Evolutionary conservation across 2,797 vertebrate species (phyloP).

Genomic region (Hippopotamyrus pictus): DNA sequence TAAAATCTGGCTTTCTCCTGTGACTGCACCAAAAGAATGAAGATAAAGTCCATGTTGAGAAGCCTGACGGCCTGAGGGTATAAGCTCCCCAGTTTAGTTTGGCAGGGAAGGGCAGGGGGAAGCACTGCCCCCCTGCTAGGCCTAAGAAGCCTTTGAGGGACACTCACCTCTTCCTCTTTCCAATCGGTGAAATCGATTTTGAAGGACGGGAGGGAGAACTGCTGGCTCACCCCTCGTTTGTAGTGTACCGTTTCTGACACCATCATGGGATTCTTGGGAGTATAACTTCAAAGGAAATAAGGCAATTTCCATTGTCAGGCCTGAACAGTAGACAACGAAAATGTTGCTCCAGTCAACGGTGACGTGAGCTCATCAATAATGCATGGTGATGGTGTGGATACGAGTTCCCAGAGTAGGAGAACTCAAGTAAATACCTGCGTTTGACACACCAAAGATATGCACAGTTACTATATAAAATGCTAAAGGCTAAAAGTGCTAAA

Average conservation of each 20-base stretch:
- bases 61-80: neutral
- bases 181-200: conserved; percentile 93
- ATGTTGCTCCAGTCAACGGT: neutral
- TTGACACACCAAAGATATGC: neutral
- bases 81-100: neutral
- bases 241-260: conserved; percentile 91
- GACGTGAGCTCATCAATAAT: neutral
- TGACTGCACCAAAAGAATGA: neutral
- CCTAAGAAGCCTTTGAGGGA: neutral
- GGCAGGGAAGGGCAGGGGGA: neutral
- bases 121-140: neutral
- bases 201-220: conserved; percentile 94
- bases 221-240: conserved; percentile 92
- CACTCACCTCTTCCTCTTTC: conserved; percentile 92
- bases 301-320: neutral
- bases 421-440: neutral
- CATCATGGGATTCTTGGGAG: conserved; percentile 75
- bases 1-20: neutral
- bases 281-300: conserved; percentile 70
- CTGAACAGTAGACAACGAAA: neutral
- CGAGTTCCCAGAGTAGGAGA: neutral
- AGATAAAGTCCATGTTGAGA: neutral
- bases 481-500: neutral
- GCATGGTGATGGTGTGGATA: neutral
- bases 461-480: neutral